Conservation (phyloP, 2,113 vertebrate species). For the Catharus bicknelli region DNA sequence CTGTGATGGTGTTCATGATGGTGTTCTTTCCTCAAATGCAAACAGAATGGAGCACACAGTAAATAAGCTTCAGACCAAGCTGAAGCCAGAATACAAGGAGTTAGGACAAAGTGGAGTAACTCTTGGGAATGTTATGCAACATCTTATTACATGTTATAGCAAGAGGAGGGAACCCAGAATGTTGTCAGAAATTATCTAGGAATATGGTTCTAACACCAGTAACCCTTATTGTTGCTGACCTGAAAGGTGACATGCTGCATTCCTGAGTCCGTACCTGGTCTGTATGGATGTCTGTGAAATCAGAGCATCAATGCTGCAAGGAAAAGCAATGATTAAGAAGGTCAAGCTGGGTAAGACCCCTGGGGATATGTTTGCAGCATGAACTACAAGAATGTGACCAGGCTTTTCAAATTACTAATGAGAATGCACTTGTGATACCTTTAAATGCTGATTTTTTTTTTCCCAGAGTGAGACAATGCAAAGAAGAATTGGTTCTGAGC, state of each 20-base stretch:
- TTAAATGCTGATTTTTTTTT: background rate
- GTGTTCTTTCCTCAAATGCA: background rate
- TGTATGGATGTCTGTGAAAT: background rate
- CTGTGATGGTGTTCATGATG: background rate
- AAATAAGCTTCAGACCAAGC: background rate
- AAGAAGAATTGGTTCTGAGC: background rate
- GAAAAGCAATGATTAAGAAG: conserved; percentile 26
- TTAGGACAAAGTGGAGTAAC: background rate
- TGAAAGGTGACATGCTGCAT: background rate
- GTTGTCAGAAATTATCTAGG: background rate
- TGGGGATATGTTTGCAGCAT: background rate
- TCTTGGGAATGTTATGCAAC: background rate
- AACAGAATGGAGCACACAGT: background rate
- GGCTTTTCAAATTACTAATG: background rate
- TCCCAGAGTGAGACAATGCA: background rate
- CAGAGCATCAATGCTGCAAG: background rate
- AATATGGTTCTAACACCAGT: background rate
- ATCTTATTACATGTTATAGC: background rate
- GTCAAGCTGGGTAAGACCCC: background rate
- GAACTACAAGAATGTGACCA: background rate
- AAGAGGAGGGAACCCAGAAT: background rate
- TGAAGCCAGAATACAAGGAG: background rate
- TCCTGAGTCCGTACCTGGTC: background rate
- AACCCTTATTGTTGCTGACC: background rate
- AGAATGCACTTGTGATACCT: background rate